Percentiles rank a stretch among this genome's conserved stretches.
Evolutionary conservation across 2,113 vertebrate genomes (phyloP).

Genomic region (Urocynchramus pylzowi): DNA sequence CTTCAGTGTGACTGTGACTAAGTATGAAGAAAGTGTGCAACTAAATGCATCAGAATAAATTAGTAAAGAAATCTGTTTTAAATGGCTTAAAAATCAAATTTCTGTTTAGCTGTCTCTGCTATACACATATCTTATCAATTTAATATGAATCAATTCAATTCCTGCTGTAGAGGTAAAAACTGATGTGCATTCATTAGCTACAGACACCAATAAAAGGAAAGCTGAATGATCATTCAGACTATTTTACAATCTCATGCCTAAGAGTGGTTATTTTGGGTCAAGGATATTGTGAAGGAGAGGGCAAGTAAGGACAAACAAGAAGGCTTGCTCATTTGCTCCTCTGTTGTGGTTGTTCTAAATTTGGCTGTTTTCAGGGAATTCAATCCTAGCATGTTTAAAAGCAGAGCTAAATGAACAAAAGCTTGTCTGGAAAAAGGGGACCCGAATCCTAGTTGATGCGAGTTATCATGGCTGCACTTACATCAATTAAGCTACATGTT

Average conservation of each 20-base stretch:
- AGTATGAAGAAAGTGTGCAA: background rate
- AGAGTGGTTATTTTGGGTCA: constrained; percentile 43
- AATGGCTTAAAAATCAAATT: background rate
- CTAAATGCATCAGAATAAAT: constrained; percentile 21
- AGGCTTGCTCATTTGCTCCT: constrained; percentile 21
- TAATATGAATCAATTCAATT: background rate
- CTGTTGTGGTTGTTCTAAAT: background rate
- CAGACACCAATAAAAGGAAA: background rate
- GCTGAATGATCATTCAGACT: constrained; percentile 1
- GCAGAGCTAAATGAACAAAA: constrained; percentile 2
- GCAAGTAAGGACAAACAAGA: constrained; percentile 46
- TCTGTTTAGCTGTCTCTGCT: background rate
- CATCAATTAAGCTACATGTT: background rate
- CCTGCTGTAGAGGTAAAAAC: constrained; percentile 2
- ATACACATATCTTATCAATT: background rate
- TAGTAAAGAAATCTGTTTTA: background rate
- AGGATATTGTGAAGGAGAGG: constrained; percentile 33
- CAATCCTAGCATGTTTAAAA: background rate
- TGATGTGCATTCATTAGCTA: background rate
- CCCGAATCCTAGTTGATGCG: background rate
- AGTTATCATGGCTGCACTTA: background rate
- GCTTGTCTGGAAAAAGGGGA: background rate
- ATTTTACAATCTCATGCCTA: background rate
- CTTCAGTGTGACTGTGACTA: background rate
- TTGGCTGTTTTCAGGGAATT: constrained; percentile 20